Conservation (phyloP, 2,888 invertebrate genomes). For the Dolomedes plantarius region DNA sequence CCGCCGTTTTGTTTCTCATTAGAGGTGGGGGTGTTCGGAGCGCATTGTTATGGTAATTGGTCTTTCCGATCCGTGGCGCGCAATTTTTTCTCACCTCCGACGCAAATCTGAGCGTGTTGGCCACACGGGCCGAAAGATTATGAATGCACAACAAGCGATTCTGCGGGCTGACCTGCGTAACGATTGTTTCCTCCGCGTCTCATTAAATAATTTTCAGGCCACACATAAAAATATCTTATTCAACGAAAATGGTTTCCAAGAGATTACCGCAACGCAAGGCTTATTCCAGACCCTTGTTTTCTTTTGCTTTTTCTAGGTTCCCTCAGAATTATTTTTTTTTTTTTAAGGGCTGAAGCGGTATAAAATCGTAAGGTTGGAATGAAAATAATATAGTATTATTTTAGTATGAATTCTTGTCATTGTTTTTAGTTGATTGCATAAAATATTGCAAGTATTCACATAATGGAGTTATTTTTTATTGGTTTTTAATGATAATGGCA, state of each 20-base stretch:
- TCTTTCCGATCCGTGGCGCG: conserved; percentile 19
- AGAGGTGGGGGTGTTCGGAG: conserved; percentile 16
- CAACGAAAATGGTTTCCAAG: background rate
- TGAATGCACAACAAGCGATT: background rate
- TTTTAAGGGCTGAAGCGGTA: no score
- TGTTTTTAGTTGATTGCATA: no score
- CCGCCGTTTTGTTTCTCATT: conserved; percentile 49
- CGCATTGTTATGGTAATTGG: conserved; percentile 70
- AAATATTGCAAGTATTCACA: no score
- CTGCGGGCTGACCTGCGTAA: conserved; percentile 38
- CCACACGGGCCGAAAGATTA: conserved; percentile 15
- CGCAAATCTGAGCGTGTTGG: conserved; percentile 31
- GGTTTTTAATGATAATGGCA: no score
- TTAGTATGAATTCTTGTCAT: no score
- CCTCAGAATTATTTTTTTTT: no score
- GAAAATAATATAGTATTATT: no score
- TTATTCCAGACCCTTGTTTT: no score
- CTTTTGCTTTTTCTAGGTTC: no score
- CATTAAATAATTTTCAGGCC: conserved; percentile 55
- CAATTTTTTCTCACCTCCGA: conserved; percentile 58
- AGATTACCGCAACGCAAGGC: no score
- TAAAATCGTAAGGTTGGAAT: no score
- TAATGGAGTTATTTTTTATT: no score
- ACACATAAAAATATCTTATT: background rate
- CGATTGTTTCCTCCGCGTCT: conserved; percentile 33